Evolutionary conservation across 2,888 invertebrate species (phyloP).

Genomic region (Spatulosminthurus flaviceps): DNA sequence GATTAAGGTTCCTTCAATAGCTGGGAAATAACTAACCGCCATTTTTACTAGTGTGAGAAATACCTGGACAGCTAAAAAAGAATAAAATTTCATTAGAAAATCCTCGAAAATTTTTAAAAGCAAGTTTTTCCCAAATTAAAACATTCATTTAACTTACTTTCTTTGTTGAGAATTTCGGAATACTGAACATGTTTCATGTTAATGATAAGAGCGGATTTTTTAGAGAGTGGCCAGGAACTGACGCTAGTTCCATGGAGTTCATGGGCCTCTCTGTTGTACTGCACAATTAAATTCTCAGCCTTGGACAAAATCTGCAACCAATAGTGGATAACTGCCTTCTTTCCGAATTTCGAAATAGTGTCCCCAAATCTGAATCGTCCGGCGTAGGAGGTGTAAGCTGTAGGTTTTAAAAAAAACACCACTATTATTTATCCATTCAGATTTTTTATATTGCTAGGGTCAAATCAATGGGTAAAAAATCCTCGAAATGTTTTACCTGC

Average conservation of each 20-base stretch:
- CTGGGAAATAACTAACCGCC: neutral
- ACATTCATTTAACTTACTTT: neutral
- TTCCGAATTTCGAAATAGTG: neutral
- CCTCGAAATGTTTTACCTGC: neutral
- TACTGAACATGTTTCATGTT: neutral
- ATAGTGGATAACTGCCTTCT: neutral
- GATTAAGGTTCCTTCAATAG: neutral
- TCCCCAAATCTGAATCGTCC: slow-evolving; percentile 8
- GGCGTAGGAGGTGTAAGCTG: neutral
- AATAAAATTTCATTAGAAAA: too few species aligned
- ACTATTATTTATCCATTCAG: neutral
- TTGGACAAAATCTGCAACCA: neutral
- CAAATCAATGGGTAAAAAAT: neutral
- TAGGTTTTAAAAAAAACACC: neutral
- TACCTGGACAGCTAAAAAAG: neutral
- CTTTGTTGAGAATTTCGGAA: neutral
- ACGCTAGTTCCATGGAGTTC: neutral
- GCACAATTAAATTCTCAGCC: neutral
- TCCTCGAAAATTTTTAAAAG: neutral
- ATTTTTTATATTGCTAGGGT: neutral
- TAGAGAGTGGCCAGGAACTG: neutral
- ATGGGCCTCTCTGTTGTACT: neutral
- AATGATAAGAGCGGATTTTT: neutral
- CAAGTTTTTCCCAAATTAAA: too few species aligned
- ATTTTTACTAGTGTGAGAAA: neutral